Conservation (phyloP, 2,888 invertebrate genomes). For the Chloroclysta siterata region DNA sequence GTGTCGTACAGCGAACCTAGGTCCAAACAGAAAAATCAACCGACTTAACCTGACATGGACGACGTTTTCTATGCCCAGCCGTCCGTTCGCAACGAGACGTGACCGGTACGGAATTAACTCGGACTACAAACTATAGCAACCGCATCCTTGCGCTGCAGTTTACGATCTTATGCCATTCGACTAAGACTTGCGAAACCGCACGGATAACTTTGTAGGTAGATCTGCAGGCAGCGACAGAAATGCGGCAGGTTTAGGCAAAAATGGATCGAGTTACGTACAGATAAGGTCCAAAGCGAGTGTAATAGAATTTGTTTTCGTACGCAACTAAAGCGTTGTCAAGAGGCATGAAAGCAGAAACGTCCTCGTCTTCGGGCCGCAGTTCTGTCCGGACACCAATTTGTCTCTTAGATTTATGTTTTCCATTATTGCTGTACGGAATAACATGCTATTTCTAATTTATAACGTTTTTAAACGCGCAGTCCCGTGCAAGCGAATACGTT, state of each 20-base stretch:
- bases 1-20: neutral
- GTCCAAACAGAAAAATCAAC: conserved; percentile 39
- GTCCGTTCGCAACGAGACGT: conserved; percentile 66
- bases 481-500: conserved; percentile 22
- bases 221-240: conserved; percentile 41
- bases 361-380: conserved; percentile 66
- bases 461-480: conserved; percentile 47
- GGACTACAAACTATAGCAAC: conserved; percentile 53
- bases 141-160: conserved; percentile 43
- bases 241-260: conserved; percentile 43
- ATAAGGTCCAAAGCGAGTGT: conserved; percentile 38
- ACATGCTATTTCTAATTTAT: conserved; percentile 58
- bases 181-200: conserved; percentile 39
- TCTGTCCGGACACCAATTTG: conserved; percentile 71
- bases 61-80: conserved; percentile 64
- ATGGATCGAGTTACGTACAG: conserved; percentile 39
- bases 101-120: conserved; percentile 73
- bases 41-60: conserved; percentile 35
- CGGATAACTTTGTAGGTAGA: conserved; percentile 43
- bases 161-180: conserved; percentile 45
- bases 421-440: conserved; percentile 67
- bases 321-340: conserved; percentile 69
- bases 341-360: conserved; percentile 67
- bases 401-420: conserved; percentile 77
- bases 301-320: conserved; percentile 50